phyloP scores from a whole-genome alignment of 2,888 invertebrate species.

The Andrena minutula region DNA sequence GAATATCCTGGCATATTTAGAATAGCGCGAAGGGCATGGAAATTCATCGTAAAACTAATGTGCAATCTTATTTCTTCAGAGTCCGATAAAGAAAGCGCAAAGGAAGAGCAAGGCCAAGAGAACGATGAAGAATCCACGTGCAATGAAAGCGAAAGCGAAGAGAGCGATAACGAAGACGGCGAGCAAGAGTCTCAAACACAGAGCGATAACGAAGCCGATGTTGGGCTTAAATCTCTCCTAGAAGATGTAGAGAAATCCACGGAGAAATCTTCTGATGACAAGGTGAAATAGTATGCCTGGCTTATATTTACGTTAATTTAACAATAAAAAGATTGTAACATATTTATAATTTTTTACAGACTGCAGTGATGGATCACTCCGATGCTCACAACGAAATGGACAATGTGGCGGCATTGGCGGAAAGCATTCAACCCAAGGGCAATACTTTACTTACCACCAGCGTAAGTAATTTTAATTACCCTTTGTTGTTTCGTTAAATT shows the following conservation, averaged over 20 bases:
- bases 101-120: slow-evolving; percentile 79
- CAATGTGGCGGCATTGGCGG: slow-evolving; percentile 96
- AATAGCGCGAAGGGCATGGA: not conserved
- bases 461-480: slow-evolving; percentile 85
- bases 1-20: slow-evolving; percentile 12
- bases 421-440: slow-evolving; percentile 98
- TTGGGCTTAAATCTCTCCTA: slow-evolving; percentile 87
- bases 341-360: slow-evolving; percentile 54
- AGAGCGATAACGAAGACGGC: slow-evolving; percentile 82
- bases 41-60: not conserved
- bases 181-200: slow-evolving; percentile 79
- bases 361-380: slow-evolving; percentile 85
- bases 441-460: slow-evolving; percentile 97
- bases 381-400: slow-evolving; percentile 91
- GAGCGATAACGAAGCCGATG: slow-evolving; percentile 85
- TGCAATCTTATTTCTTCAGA: slow-evolving; percentile 61
- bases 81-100: slow-evolving; percentile 78
- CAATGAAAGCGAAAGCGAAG: slow-evolving; percentile 76
- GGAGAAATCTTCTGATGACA: slow-evolving; percentile 73
- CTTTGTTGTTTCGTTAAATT: slow-evolving; percentile 26
- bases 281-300: slow-evolving; percentile 41
- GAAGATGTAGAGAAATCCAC: slow-evolving; percentile 85
- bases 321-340: not conserved
- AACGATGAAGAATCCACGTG: slow-evolving; percentile 72
- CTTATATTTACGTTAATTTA: not conserved